Conservation (phyloP, 2,797 vertebrate genomes). For the Tachyglossus aculeatus region DNA sequence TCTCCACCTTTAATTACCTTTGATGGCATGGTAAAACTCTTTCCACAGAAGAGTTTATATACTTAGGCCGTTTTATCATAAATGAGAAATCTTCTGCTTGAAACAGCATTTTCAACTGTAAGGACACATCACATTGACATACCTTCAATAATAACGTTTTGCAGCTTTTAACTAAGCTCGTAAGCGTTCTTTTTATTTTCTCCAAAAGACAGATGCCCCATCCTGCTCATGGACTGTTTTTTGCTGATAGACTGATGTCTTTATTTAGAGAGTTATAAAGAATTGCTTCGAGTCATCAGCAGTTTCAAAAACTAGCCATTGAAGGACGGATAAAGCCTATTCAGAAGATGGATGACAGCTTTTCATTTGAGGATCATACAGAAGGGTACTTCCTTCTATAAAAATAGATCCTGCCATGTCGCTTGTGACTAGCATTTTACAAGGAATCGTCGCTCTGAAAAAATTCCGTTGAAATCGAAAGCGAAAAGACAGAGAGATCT, state of each 20-base stretch:
- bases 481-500: slow-evolving; percentile 48
- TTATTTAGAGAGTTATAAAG: slow-evolving; percentile 77
- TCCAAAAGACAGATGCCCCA: slow-evolving; percentile 61
- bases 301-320: slow-evolving; percentile 67
- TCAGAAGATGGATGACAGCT: slow-evolving; percentile 72
- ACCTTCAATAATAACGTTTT: slow-evolving; percentile 68
- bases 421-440: slow-evolving; percentile 61
- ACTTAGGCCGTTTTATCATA: slow-evolving; percentile 69
- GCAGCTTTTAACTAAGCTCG: slow-evolving; percentile 70
- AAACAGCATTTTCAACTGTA: slow-evolving; percentile 69
- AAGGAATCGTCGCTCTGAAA: slow-evolving; percentile 51
- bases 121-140: slow-evolving; percentile 64
- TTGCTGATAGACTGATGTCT: slow-evolving; percentile 72
- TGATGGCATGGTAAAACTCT: slow-evolving; percentile 65
- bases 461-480: slow-evolving; percentile 43
- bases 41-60: slow-evolving; percentile 60
- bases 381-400: slow-evolving; percentile 67
- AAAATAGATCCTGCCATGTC: slow-evolving; percentile 67
- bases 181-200: slow-evolving; percentile 6
- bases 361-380: slow-evolving; percentile 71
- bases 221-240: slow-evolving; percentile 60
- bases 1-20: slow-evolving; percentile 72
- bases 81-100: slow-evolving; percentile 64
- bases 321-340: slow-evolving; percentile 72
- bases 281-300: slow-evolving; percentile 72